Base-by-base conservation (phyloP, 1,140 invertebrate genomes). In the Pteromalus puparum region DNA sequence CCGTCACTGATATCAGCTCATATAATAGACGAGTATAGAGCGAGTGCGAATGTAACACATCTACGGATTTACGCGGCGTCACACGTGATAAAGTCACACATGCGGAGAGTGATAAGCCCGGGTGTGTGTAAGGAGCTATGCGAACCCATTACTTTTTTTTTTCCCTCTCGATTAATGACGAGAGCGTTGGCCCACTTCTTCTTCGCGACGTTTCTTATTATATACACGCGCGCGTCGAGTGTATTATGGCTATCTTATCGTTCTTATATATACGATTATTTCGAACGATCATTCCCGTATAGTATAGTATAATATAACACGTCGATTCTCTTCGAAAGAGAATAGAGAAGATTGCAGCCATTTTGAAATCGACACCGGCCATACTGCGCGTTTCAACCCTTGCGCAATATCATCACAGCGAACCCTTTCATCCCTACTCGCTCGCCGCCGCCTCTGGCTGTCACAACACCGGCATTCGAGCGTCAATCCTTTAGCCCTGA, bases 391-490 rank as follows among this genome's bases (percentile, higher is more conserved):
- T 70, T 72, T 88, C 79, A 86, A 87, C 86, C 87, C 87, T 90
- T 88, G 85, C 87, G 86, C 87, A 91, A 90, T 88, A 86, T 81
- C 21, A 21, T 26, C 10, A 42, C 10, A 42, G 38, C 38, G 21
- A 61, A 81, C 79, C 79, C 79, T 72, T 81, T 81, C 28, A 6
- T 87, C 88, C 87, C 87, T 88, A 89, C 87, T 76, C 28, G 48
- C 26, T n/a, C n/a, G n/a, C n/a, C 74, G 30, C 53, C 46, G 86
- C 83, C 68, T 75, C 76, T 72, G 84, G 84, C 89, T 91, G 88
- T 90, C 89, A 90, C 89, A 90, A 89, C 87, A 90, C 82, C 30
- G 48, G 86, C 83, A 89, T 90, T 90, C 89, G 87, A 77, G 83
- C 89, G 88, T 89, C 89, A 89, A 90, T 89, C 86, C 74, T 42